phyloP scores from a whole-genome alignment of 2,888 invertebrate genomes.

The Troglohyphantes excavatus region DNA sequence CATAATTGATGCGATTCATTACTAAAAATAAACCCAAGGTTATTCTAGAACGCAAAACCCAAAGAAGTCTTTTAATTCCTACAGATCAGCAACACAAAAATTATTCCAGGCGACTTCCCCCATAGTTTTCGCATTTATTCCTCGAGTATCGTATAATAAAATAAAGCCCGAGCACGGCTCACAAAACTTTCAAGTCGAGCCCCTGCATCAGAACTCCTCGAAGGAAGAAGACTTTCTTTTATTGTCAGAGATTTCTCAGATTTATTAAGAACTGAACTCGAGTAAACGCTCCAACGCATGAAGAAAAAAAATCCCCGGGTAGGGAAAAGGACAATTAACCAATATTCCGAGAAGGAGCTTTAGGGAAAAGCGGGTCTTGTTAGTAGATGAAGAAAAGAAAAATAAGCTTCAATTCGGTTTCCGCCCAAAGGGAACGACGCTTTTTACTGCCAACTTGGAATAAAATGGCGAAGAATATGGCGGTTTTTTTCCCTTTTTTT shows the following conservation, averaged over 20 bases:
- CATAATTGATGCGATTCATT: too few relatives aligned
- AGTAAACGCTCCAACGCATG: constrained; percentile 3
- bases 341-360: constrained; percentile 32
- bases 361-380: constrained; percentile 13
- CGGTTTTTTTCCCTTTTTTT: neutral
- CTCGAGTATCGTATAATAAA: constrained; percentile 39
- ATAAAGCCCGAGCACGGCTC: constrained; percentile 53
- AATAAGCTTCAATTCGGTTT: neutral
- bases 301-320: neutral
- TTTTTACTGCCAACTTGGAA: constrained; percentile 6
- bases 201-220: constrained; percentile 1
- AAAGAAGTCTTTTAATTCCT: too few relatives aligned
- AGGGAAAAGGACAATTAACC: constrained; percentile 49
- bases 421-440: neutral
- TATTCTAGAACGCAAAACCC: too few relatives aligned
- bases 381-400: constrained; percentile 14
- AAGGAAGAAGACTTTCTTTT: neutral
- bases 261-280: constrained; percentile 50
- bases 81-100: too few relatives aligned
- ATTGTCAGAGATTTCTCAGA: constrained; percentile 33
- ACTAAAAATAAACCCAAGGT: too few relatives aligned
- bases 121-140: neutral
- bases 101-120: neutral
- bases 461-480: neutral
- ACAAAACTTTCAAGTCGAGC: constrained; percentile 62